These are phyloP conservation scores for Pampus argenteus DNA, from an alignment of 2,797 vertebrate species.

Conservation along the genomic window DNA sequence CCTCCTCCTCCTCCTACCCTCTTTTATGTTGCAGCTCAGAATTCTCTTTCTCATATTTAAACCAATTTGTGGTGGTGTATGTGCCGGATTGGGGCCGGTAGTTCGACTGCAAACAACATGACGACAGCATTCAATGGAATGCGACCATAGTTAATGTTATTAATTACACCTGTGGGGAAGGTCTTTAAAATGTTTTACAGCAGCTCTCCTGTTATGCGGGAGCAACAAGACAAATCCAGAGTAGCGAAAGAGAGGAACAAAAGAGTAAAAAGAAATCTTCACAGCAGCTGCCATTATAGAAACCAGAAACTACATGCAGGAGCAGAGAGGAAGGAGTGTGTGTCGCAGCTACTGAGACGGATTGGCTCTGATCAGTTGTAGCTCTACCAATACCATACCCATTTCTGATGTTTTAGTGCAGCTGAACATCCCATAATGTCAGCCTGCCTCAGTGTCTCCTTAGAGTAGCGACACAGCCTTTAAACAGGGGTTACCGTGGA, in stretches of 20 bases:
- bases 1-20: no score
- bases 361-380: neutral
- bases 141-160: constrained; percentile 5
- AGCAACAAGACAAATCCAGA: constrained; percentile 17
- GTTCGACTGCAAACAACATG: no score
- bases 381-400: neutral
- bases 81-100: no score
- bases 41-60: no score
- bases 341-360: neutral
- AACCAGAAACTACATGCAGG: neutral
- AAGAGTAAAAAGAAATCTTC: constrained; percentile 4
- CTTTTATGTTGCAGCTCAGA: no score
- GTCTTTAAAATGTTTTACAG: constrained; percentile 28
- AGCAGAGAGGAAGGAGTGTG: neutral
- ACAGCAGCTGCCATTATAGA: neutral
- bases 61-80: no score
- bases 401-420: neutral
- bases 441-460: constrained; percentile 18
- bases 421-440: constrained; percentile 48
- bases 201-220: constrained; percentile 4
- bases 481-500: constrained; percentile 63
- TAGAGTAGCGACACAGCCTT: constrained; percentile 28
- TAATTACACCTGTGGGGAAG: constrained; percentile 3
- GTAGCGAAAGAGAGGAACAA: neutral
- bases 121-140: no score